A percentile compares a stretch with the other conserved stretches of the same genome.
phyloP scores from a whole-genome alignment of 2,113 vertebrate genomes.

The Python bivittatus region DNA sequence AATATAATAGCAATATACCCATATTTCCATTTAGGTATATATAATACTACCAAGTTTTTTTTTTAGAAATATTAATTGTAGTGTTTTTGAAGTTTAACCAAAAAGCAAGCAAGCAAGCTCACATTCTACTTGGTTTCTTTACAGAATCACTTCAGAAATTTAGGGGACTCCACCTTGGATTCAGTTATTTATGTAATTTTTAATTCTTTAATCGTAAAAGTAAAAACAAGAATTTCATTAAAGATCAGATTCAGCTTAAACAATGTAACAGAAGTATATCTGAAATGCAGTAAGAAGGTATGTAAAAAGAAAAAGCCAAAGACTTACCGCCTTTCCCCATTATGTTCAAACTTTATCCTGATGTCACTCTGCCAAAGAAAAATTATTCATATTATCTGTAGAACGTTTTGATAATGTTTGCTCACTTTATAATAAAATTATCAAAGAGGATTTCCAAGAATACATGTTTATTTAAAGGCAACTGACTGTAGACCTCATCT shows the following conservation, averaged over 20 bases:
- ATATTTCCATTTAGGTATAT: no score
- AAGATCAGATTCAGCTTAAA: not conserved
- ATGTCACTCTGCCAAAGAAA: slow-evolving; percentile 84
- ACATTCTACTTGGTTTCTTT: no score
- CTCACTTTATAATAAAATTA: not conserved
- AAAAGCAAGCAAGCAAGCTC: no score
- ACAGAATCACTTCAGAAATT: no score
- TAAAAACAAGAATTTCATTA: not conserved
- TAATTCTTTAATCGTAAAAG: not conserved
- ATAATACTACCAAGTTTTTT: no score
- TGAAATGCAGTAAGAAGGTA: not conserved
- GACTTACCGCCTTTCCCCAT: slow-evolving; percentile 89
- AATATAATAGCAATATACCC: no score
- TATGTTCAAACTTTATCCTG: slow-evolving; percentile 96
- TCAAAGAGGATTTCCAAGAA: not conserved
- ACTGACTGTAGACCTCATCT: not conserved
- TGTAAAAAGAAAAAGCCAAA: not conserved
- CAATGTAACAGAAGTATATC: not conserved
- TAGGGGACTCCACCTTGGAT: not conserved
- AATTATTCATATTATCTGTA: slow-evolving; percentile 47
- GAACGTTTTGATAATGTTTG: slow-evolving; percentile 6
- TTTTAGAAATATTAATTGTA: no score
- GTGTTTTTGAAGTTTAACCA: no score
- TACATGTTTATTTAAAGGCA: not conserved
- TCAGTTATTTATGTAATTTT: not conserved